Percentiles rank a stretch among this genome's conserved stretches.
phyloP scores from a whole-genome alignment of 2,113 vertebrate genomes.

The Typhlomys cinereus region DNA sequence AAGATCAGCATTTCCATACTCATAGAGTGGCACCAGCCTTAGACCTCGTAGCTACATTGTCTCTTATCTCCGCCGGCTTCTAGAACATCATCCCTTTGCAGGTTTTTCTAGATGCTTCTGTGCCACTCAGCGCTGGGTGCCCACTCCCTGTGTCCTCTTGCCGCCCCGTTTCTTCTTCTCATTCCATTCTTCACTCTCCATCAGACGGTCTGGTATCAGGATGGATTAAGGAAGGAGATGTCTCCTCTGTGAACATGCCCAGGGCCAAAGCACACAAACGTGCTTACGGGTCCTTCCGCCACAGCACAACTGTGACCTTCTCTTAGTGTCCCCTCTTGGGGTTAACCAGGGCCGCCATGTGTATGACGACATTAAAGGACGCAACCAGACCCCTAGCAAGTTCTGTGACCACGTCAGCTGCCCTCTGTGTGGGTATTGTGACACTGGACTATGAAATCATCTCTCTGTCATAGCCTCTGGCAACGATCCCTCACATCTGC shows the following conservation, averaged over 20 bases:
- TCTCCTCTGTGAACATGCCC: not conserved
- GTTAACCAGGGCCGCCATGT: fast-evolving
- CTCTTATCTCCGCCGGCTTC: not conserved
- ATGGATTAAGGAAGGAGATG: not conserved
- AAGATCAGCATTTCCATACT: not conserved
- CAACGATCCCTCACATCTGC: too few relatives aligned
- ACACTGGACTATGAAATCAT: not conserved
- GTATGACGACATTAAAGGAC: fast-evolving
- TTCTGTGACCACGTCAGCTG: fast-evolving
- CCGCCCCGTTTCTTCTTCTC: not conserved
- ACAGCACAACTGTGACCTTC: not conserved
- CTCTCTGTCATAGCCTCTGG: too few relatives aligned
- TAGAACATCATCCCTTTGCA: fast-evolving
- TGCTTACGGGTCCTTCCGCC: fast-evolving
- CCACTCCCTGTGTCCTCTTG: not conserved
- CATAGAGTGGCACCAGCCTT: not conserved
- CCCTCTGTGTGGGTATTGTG: not conserved
- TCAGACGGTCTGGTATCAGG: not conserved
- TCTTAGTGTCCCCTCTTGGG: not conserved
- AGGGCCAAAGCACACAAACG: not conserved
- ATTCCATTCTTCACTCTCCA: not conserved
- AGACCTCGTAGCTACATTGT: fast-evolving
- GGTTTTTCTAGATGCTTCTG: fast-evolving
- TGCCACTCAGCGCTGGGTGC: fast-evolving
- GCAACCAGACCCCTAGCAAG: fast-evolving